Conservation (phyloP, 2,888 invertebrate genomes). For the Mimachlamys varia region DNA sequence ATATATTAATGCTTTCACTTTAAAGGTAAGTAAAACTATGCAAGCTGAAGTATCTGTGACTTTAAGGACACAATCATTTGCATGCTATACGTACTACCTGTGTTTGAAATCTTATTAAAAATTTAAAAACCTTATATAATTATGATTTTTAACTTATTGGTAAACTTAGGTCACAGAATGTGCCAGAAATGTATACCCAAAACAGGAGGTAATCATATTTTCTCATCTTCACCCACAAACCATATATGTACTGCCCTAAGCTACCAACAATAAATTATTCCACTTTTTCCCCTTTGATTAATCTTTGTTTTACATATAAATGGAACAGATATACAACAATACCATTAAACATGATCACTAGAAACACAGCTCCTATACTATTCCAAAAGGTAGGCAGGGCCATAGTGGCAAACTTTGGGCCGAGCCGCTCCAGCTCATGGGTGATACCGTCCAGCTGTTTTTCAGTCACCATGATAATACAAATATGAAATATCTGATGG, state of each 20-base stretch:
- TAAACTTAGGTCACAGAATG: too few species aligned
- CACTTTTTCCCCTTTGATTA: slow-evolving; percentile 51
- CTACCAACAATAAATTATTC: background rate
- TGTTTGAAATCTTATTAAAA: too few species aligned
- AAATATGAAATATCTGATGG: slow-evolving; percentile 80
- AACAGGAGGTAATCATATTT: background rate
- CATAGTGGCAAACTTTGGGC: slow-evolving; percentile 60
- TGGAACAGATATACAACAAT: slow-evolving; percentile 69
- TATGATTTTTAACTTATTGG: too few species aligned
- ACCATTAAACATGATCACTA: slow-evolving; percentile 69
- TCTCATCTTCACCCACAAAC: background rate
- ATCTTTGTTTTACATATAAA: slow-evolving; percentile 60
- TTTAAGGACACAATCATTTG: too few species aligned
- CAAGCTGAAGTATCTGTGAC: too few species aligned
- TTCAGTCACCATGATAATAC: slow-evolving; percentile 77
- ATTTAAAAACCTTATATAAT: too few species aligned
- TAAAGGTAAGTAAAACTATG: too few species aligned
- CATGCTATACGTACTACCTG: too few species aligned
- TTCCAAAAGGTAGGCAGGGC: slow-evolving; percentile 72
- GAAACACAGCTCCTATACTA: slow-evolving; percentile 75
- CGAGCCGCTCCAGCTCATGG: slow-evolving; percentile 71
- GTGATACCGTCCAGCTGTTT: slow-evolving; percentile 78
- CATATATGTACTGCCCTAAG: background rate
- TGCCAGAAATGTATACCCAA: too few species aligned
- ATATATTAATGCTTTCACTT: too few species aligned